These are phyloP conservation scores for Dicrurus megarhynchus DNA, from an alignment of 2,113 vertebrate genomes.

Conservation along the genomic window DNA sequence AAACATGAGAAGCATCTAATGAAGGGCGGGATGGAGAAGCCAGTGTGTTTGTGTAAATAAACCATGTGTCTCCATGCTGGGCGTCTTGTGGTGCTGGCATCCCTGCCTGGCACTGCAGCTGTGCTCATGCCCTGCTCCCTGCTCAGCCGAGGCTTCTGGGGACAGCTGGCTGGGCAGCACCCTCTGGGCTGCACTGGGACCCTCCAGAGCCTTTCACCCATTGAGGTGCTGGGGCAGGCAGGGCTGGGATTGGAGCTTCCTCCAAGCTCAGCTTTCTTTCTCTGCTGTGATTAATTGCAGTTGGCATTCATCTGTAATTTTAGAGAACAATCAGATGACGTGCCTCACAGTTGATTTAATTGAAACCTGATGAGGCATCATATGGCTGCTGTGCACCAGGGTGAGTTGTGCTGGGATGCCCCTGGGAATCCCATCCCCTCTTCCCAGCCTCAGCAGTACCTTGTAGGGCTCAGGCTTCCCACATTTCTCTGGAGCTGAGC, in stretches of 20 bases:
- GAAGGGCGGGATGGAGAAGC: neutral
- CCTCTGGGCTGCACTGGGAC: neutral
- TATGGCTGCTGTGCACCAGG: neutral
- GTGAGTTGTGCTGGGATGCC: neutral
- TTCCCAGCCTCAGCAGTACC: neutral
- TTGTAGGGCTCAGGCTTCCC: neutral
- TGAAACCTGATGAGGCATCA: conserved; percentile 28
- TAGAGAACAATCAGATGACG: conserved; percentile 54
- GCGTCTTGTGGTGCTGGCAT: neutral
- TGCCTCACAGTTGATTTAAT: conserved; percentile 45
- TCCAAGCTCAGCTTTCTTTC: conserved; percentile 32
- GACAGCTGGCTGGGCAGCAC: neutral
- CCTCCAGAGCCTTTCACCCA: neutral
- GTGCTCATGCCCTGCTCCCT: neutral
- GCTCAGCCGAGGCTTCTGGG: neutral
- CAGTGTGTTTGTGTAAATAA: neutral
- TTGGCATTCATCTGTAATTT: conserved; percentile 41
- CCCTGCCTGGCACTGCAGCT: neutral
- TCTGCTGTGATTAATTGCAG: conserved; percentile 26
- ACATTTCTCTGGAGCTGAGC: neutral
- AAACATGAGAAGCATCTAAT: neutral
- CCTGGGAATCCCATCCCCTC: neutral
- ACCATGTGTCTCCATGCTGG: neutral
- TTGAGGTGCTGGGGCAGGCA: neutral
- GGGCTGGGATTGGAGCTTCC: neutral